A percentile compares a stretch with the other conserved stretches of the same genome.
These are phyloP conservation scores for Chrosomus eos DNA, from an alignment of 2,797 vertebrate species.

Conservation along the genomic window DNA sequence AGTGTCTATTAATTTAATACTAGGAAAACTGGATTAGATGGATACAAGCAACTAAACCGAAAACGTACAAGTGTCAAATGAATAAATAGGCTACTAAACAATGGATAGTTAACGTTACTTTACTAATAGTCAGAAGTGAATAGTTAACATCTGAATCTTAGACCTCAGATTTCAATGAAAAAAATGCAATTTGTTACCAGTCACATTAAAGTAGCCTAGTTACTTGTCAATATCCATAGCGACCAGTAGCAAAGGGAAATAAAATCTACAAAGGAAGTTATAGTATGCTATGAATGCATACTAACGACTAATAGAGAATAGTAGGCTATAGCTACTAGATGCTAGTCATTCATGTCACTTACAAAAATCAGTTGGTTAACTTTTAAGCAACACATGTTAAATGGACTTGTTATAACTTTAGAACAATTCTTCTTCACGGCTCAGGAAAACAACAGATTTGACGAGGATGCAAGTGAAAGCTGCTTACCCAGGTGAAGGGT, in stretches of 20 bases:
- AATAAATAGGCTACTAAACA: no score
- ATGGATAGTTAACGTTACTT: not conserved
- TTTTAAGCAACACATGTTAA: not conserved
- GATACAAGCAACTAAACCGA: no score
- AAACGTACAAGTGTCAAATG: no score
- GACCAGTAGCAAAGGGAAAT: not conserved
- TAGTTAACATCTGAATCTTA: not conserved
- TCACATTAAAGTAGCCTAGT: not conserved
- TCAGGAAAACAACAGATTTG: not conserved
- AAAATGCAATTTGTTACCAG: not conserved
- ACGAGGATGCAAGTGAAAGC: not conserved
- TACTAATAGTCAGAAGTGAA: no score
- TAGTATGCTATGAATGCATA: not conserved
- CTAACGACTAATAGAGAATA: no score
- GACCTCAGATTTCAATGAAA: not conserved
- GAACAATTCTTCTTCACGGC: not conserved
- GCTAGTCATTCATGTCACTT: no score
- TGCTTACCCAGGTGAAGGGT: conserved; percentile 95
- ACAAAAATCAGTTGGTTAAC: not conserved
- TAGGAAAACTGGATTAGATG: not conserved
- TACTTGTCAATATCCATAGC: not conserved
- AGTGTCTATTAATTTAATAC: not conserved
- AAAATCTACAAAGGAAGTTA: not conserved
- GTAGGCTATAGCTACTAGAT: no score
- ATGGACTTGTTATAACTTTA: not conserved